Evolutionary conservation across 2,113 vertebrate genomes (phyloP), one percentile per base, ranked within the genome.

Genomic region (Henicopernis longicauda): DNA sequence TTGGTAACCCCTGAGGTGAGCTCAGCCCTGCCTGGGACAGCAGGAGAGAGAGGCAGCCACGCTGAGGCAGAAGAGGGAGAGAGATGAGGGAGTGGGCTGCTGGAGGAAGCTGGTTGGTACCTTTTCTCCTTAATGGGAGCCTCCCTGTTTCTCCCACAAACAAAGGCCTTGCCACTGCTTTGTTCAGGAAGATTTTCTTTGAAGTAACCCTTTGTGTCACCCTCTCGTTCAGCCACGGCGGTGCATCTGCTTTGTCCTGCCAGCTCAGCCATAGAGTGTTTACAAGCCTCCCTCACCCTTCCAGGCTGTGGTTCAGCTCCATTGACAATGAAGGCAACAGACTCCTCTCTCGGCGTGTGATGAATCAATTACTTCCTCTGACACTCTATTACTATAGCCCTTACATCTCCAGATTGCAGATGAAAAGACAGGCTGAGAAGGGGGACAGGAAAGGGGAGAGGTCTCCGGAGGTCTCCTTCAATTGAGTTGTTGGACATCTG

Each of bases 281-380:
- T 97, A 98, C 97, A 98, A 47, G 97, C 82, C 96, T 97, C 92
- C 94, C 97, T 98, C 94, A 95, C 96, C 95, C 97, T 97, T 95
- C 97, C 93, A 95, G 89, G 94, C 94, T 97, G 89, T 71, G 95
- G 98, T 98, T 98, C 98, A 97, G 97, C 98, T 97, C 97, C 97
- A 97, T 85, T 97, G 97, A 98, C 97, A 98, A 95, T 38, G 82
- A 97, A 98, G 97, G 97, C 97, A 97, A 97, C 95, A 97, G 96
- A 95, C 97, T 97, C 95, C 94, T 97, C 95, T 85, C 66, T 34
- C 8, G 26, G 97, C 4, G 72, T 94, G 96, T 98, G 97, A 98
- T 98, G 97, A 98, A 98, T 98, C 98, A 98, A 98, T 98, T 98
- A 98, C 97, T 98, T 98, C 97, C 97, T 93, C 97, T 96, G 96